These are phyloP conservation scores for Dufourea novaeangliae DNA, from an alignment of 1,140 invertebrate species.

Conservation along the genomic window DNA sequence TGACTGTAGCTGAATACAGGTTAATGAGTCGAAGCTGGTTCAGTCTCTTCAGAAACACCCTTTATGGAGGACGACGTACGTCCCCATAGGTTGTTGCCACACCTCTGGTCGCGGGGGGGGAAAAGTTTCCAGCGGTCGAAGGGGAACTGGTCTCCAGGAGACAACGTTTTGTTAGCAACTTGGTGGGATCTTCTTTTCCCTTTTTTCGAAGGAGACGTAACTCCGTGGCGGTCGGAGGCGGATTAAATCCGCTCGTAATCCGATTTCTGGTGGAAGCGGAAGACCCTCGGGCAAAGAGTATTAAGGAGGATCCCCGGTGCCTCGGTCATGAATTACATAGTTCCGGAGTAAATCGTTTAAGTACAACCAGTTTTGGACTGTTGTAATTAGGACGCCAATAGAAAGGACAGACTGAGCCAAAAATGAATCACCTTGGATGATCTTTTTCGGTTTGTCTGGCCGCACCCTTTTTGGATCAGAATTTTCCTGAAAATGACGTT, in stretches of 20 bases:
- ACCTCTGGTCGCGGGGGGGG: background rate
- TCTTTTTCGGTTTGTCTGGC: background rate
- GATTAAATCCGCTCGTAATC: conserved; percentile 56
- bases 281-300: conserved; percentile 13
- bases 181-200: background rate
- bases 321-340: conserved; percentile 43
- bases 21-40: too few relatives aligned
- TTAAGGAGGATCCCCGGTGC: conserved; percentile 30
- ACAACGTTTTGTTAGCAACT: conserved; percentile 13
- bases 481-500: background rate
- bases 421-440: background rate
- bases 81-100: background rate
- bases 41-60: too few relatives aligned
- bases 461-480: background rate
- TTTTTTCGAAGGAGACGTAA: background rate
- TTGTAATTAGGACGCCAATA: background rate
- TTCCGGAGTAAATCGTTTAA: conserved; percentile 18
- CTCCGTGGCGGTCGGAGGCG: conserved; percentile 22
- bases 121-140: background rate
- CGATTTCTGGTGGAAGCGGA: conserved; percentile 47
- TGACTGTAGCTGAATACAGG: too few relatives aligned
- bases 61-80: too few relatives aligned
- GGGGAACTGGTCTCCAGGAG: background rate
- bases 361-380: background rate
- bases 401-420: background rate